These are phyloP conservation scores for Aptenodytes forsteri DNA, from an alignment of 2,113 vertebrate genomes.

Conservation along the genomic window DNA sequence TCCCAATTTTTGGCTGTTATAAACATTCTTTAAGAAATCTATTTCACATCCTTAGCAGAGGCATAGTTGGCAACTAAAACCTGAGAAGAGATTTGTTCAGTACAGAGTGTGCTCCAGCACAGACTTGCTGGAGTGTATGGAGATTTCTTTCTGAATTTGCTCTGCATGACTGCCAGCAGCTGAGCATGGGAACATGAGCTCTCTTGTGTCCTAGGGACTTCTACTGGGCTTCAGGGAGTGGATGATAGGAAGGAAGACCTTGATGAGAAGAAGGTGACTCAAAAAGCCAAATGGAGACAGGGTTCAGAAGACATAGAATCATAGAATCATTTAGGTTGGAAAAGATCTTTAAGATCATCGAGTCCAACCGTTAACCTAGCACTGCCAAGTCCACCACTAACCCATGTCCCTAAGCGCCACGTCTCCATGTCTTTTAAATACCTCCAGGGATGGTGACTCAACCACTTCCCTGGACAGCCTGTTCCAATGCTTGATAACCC, in stretches of 20 bases:
- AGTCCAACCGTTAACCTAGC: neutral
- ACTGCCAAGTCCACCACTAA: neutral
- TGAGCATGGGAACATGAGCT: neutral
- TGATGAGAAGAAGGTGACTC: neutral
- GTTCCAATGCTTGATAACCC: neutral
- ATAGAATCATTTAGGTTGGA: neutral
- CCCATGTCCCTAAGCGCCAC: neutral
- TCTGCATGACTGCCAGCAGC: neutral
- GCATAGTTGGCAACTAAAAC: neutral
- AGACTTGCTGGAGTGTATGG: neutral
- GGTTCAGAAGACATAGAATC: neutral
- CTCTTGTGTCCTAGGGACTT: neutral
- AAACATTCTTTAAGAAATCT: neutral
- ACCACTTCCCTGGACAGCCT: neutral
- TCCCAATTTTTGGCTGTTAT: neutral
- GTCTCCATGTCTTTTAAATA: neutral
- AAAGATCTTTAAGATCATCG: neutral
- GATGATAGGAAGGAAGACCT: neutral
- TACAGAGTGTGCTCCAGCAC: neutral
- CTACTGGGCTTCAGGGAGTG: neutral
- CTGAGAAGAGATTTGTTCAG: neutral
- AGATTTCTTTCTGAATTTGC: neutral
- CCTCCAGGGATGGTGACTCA: neutral
- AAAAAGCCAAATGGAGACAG: neutral
- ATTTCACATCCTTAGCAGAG: neutral